Conservation (phyloP, 2,888 invertebrate genomes). For the Tridacna gigas region DNA sequence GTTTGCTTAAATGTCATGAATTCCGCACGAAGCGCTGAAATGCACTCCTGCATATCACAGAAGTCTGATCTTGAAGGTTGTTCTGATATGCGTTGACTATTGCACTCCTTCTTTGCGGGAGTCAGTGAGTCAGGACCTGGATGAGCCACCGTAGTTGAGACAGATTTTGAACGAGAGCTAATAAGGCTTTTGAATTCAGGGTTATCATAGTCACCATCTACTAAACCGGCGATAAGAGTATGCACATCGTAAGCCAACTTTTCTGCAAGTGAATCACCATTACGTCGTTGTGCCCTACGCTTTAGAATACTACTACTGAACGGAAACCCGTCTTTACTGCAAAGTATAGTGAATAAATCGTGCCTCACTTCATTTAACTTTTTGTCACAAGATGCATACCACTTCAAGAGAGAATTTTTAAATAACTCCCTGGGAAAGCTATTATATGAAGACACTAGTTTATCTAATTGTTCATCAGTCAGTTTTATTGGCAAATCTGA, state of each 20-base stretch:
- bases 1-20: no score
- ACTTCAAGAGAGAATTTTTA: neutral
- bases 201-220: neutral
- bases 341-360: neutral
- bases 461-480: neutral
- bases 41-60: neutral
- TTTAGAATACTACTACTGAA: neutral
- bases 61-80: neutral
- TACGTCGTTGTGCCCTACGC: neutral
- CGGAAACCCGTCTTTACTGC: no score
- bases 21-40: no score
- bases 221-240: neutral
- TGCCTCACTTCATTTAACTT: no score
- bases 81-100: neutral
- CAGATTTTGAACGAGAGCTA: neutral
- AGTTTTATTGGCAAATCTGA: neutral
- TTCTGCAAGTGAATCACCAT: neutral
- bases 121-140: neutral
- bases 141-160: neutral
- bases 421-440: neutral
- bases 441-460: neutral
- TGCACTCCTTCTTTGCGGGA: neutral
- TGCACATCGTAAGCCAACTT: neutral
- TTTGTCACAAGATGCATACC: no score
- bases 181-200: neutral